Evolutionary conservation across 2,113 vertebrate genomes (phyloP).

Genomic region (Baryphthengus martii): DNA sequence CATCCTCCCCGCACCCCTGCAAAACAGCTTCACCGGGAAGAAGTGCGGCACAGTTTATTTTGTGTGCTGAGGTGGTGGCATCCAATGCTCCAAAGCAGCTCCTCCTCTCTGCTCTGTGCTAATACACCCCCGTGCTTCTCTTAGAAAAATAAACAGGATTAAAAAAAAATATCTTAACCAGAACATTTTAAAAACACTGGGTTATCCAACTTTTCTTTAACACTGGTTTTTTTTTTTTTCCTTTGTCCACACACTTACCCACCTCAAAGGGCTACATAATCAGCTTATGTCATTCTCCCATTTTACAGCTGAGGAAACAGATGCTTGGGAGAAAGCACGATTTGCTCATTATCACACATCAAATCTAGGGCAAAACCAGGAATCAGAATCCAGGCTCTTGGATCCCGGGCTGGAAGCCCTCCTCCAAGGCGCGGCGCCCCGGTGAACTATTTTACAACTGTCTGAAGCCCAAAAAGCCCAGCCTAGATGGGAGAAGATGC

Average conservation of each 20-base stretch:
- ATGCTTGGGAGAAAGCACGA: conserved; percentile 54
- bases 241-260: conserved; percentile 28
- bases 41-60: background rate
- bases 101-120: conserved; percentile 19
- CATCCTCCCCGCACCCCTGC: background rate
- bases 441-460: background rate
- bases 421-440: background rate
- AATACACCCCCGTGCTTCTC: background rate
- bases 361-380: conserved; percentile 61
- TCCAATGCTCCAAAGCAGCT: conserved; percentile 2
- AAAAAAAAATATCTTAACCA: conserved; percentile 30
- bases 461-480: background rate
- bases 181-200: background rate
- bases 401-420: background rate
- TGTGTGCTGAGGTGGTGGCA: background rate
- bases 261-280: conserved; percentile 42
- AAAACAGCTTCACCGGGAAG: background rate
- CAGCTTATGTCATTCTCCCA: conserved; percentile 54
- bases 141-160: conserved; percentile 28
- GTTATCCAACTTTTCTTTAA: conserved; percentile 27
- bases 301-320: conserved; percentile 63
- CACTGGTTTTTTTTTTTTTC: background rate
- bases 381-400: conserved; percentile 14
- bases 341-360: conserved; percentile 41
- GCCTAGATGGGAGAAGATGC: background rate